phyloP scores from a whole-genome alignment of 2,888 invertebrate species.

The Sinopyrophorus schimmeli region DNA sequence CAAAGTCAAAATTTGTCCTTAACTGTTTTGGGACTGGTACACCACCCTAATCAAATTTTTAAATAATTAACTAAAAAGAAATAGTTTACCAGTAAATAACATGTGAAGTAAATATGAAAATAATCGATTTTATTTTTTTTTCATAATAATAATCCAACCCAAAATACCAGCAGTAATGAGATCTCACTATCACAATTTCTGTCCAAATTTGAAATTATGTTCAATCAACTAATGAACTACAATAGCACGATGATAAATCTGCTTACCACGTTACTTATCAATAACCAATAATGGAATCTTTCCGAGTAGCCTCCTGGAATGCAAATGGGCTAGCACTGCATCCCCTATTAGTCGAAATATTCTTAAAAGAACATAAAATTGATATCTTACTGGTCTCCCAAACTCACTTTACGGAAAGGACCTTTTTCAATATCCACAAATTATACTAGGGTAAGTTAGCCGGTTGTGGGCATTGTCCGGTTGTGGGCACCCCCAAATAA shows the following conservation, averaged over 20 bases:
- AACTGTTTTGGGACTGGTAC: too few species aligned
- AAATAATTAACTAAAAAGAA: slow-evolving; percentile 4
- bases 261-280: slow-evolving; percentile 10
- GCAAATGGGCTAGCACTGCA: slow-evolving; percentile 10
- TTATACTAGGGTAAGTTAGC: too few species aligned
- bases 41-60: too few species aligned
- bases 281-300: slow-evolving; percentile 12
- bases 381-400: slow-evolving; percentile 30
- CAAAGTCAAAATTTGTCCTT: too few species aligned
- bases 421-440: slow-evolving; percentile 22
- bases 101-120: too few species aligned
- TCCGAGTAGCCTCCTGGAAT: slow-evolving; percentile 8
- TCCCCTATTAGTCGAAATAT: slow-evolving; percentile 13
- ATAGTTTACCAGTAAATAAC: too few species aligned
- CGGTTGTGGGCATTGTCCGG: too few species aligned
- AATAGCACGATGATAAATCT: slow-evolving; percentile 14
- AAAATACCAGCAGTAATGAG: slow-evolving; percentile 2
- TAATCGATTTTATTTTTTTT: too few species aligned
- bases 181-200: slow-evolving; percentile 11
- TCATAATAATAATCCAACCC: background rate
- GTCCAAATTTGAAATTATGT: slow-evolving; percentile 12
- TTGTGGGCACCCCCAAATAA: too few species aligned
- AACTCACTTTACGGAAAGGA: slow-evolving; percentile 29
- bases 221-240: slow-evolving; percentile 11
- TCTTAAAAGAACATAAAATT: slow-evolving; percentile 14